A percentile compares a stretch with the other conserved stretches of the same genome.
Conservation (phyloP, 2,888 invertebrate genomes). For the Microctonus aethiopoides region DNA sequence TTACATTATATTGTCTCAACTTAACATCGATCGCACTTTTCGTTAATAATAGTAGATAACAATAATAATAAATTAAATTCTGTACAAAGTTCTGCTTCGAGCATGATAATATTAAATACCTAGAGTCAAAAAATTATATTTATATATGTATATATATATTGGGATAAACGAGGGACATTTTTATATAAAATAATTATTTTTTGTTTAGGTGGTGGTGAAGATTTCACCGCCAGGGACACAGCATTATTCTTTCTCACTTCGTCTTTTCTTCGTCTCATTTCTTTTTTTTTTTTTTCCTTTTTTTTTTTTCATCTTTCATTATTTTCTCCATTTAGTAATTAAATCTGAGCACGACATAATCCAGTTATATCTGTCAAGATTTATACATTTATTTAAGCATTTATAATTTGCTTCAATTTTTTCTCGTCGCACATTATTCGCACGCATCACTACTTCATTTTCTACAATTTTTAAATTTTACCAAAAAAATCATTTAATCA, state of each 20-base stretch:
- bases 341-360: constrained; percentile 29
- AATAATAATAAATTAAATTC: constrained; percentile 67
- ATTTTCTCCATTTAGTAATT: constrained; percentile 15
- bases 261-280: constrained; percentile 30
- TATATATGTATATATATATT: not conserved
- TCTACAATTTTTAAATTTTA: not conserved
- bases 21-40: constrained; percentile 45
- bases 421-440: not conserved
- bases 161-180: constrained; percentile 8
- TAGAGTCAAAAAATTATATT: constrained; percentile 28
- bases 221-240: constrained; percentile 39
- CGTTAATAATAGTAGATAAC: constrained; percentile 62
- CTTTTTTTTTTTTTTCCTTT: constrained; percentile 20
- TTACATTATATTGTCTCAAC: constrained; percentile 10
- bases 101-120: constrained; percentile 57
- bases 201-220: constrained; percentile 23
- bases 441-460: not conserved
- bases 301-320: not conserved
- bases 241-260: constrained; percentile 41
- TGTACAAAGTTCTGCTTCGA: constrained; percentile 64
- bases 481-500: not conserved
- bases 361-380: constrained; percentile 27
- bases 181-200: not conserved
- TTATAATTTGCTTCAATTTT: not conserved
- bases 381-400: constrained; percentile 5